Base-by-base conservation (phyloP, 2,888 invertebrate genomes). In the Rutpela maculata region DNA sequence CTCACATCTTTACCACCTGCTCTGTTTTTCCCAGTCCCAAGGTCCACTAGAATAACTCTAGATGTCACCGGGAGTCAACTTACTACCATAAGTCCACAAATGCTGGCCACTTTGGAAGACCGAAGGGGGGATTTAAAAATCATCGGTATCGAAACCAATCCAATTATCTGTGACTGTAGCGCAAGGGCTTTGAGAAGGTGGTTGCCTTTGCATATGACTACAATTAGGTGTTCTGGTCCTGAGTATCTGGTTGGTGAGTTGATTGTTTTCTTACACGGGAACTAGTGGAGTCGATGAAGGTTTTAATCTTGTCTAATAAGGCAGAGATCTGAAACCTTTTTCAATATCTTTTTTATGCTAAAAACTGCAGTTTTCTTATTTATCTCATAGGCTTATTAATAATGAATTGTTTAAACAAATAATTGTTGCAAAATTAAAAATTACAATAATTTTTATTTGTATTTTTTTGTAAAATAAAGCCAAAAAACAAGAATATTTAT, bases 101-200 rank as follows among this genome's bases (percentile, higher is more conserved):
- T 97, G 79, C 89, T 97, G 9, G 93, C 94, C 3, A 95, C 96
- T 5, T 90, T 97, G 31, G 97, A 97, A 85, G 97, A 97, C 86
- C 92, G 96, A 18, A 92, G 95, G 69, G 94, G 95, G 0, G 95
- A 95, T 87, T 90, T 97, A 57, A 92, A 92, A 59, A 92, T 97
- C 84, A 90, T 92, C 76, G 97, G 97, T 0, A 90, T 97, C 57
- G 93, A 93, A 66, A 92, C 93, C 4, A 96, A 97, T 89, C 97
- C 97, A 0, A 94, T 97, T 65, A 92, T 93, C 76, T 98, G 98
- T 87, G 97, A 97, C 87, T 98, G 98, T 87, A 94, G 95, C 85
- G 94, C 95, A 0, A 91, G 95, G 81, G 95, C 96, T 1, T 90
- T 97, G 38, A 92, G 96, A 81, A 91, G 95, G 75, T 97, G 96